Conservation (phyloP, 1,140 invertebrate species). For the Tigriopus japonicus region DNA sequence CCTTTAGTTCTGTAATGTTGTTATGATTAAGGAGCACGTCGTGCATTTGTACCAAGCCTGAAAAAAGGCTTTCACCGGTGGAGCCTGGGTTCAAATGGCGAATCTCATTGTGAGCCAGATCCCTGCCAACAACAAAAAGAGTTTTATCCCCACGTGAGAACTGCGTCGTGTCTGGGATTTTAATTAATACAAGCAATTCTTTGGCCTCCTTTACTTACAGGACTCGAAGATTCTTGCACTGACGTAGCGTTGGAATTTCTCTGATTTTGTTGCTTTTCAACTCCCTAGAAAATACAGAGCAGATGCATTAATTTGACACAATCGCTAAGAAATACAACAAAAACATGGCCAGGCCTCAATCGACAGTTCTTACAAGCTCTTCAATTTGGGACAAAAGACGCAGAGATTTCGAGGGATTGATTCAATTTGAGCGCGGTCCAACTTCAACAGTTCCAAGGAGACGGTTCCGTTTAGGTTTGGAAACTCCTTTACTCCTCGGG, state of each 20-base stretch:
- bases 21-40: constrained; percentile 72
- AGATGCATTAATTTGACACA: constrained; percentile 13
- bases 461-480: constrained; percentile 26
- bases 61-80: constrained; percentile 42
- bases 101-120: constrained; percentile 68
- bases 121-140: constrained; percentile 34
- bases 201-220: constrained; percentile 6
- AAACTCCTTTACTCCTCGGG: constrained; percentile 24
- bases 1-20: constrained; percentile 46
- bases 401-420: constrained; percentile 27
- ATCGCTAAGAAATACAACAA: background rate
- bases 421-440: constrained; percentile 28
- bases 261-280: constrained; percentile 54
- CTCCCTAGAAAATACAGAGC: constrained; percentile 37
- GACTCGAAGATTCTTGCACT: background rate
- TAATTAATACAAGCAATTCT: constrained; percentile 4
- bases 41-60: constrained; percentile 46
- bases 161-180: too few species aligned
- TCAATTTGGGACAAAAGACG: constrained; percentile 21
- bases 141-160: too few species aligned
- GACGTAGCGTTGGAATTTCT: constrained; percentile 6
- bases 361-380: constrained; percentile 26
- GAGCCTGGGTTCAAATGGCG: background rate
- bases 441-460: constrained; percentile 24
- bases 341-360: background rate